Percentiles rank a stretch among this genome's conserved stretches.
Evolutionary conservation across 2,797 vertebrate species (phyloP).

Genomic region (Coilia nasus): DNA sequence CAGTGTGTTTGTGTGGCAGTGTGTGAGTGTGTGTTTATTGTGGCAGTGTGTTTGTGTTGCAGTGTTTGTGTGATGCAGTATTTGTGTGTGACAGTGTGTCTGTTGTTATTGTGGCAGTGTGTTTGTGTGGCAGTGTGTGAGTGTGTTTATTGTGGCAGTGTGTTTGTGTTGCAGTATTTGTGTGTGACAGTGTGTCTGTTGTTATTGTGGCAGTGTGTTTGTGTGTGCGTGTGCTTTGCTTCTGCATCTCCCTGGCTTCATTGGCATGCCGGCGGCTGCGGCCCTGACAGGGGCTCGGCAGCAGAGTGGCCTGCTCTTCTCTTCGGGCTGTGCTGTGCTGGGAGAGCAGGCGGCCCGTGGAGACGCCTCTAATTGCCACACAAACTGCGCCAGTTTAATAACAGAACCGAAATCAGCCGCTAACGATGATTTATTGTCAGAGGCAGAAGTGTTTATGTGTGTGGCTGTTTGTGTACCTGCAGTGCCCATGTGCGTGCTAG

Average conservation of each 20-base stretch:
- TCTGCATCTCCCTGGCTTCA: neutral
- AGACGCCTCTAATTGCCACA: slow-evolving; percentile 51
- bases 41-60: no score
- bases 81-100: no score
- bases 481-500: neutral
- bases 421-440: slow-evolving; percentile 59
- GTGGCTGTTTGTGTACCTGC: slow-evolving; percentile 5
- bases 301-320: neutral
- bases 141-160: neutral
- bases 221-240: neutral
- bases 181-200: neutral
- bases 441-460: slow-evolving; percentile 28
- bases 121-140: neutral
- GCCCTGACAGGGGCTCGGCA: neutral
- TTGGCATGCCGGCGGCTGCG: neutral
- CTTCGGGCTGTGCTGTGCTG: neutral
- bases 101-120: no score
- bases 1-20: neutral
- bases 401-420: slow-evolving; percentile 46
- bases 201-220: neutral
- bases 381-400: slow-evolving; percentile 53
- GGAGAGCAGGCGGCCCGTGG: slow-evolving; percentile 29
- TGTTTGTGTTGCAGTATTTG: neutral
- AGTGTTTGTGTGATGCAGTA: no score
- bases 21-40: no score